These are phyloP conservation scores for Heterohyrax brucei DNA, from an alignment of 2,797 vertebrate species.

Conservation along the genomic window DNA sequence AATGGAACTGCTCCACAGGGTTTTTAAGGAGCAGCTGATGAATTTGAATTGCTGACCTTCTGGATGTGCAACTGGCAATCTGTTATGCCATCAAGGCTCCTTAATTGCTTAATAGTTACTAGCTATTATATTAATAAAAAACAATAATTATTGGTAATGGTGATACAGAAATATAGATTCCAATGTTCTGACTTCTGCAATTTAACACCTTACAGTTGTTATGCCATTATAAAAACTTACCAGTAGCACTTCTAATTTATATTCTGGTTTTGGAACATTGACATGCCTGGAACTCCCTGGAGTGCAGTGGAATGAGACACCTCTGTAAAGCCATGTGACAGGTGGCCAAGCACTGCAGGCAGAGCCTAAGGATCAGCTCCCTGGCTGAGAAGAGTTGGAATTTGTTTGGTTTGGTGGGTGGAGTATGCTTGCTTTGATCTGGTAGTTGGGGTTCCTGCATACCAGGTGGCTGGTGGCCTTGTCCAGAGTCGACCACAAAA, in stretches of 20 bases:
- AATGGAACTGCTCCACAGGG: too few relatives aligned
- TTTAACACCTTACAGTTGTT: background rate
- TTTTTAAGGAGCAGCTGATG: background rate
- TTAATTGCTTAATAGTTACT: background rate
- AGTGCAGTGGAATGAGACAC: background rate
- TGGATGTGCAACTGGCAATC: background rate
- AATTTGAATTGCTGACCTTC: background rate
- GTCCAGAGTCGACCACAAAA: background rate
- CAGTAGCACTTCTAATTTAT: background rate
- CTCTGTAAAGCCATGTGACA: background rate
- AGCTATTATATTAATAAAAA: background rate
- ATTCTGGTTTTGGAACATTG: background rate
- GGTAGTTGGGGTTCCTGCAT: background rate
- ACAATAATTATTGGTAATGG: background rate
- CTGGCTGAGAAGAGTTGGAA: rapidly evolving
- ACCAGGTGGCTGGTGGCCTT: background rate
- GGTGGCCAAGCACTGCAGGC: rapidly evolving
- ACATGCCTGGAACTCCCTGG: too few relatives aligned
- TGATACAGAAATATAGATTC: background rate
- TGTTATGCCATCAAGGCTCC: background rate
- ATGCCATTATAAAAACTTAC: background rate
- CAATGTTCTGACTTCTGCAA: background rate
- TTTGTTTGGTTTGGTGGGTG: background rate
- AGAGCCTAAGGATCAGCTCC: background rate
- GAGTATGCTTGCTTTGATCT: constrained; percentile 17